Base-by-base conservation (phyloP, 30 jellyfish, hydroid and myxozoan species). In the Aurelia aurita region DNA sequence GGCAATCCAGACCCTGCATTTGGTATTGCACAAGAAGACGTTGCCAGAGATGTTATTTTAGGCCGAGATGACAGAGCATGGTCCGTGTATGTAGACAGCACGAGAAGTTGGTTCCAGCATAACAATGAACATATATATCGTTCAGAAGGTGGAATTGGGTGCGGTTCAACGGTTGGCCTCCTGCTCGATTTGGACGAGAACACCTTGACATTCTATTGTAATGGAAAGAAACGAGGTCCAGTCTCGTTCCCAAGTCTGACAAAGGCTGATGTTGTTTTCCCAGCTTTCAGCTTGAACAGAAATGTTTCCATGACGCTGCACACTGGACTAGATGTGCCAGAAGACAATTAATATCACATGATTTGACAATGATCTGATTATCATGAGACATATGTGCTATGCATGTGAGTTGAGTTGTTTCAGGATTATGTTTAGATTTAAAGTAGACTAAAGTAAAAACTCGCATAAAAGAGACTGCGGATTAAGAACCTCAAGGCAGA, bases 1-100 rank as follows among this genome's bases (percentile, higher is more conserved):
- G 99, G 99, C 11, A 93, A 93, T 64, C 99, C 99, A 27, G 99
- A 93, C 63, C 99, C 99, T 5, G 97, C 99, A 1, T 87, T 93
- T 47, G 99, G 99, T 15, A 65, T 93, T 32, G 99, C 99, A 11
- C 86, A 62, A 72, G 94, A 82, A 46, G 90, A 89, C 32, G 88
- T 91, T 29, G 65, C 91, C 12, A 93, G 89, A 77, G 99, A 93
- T 61, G 80, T 74, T 35, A 93, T 93, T 27, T 92, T 93, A 13
- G 99, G 99, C 27, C 86, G 90, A 29, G 99, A 93, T 69, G 90
- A 69, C 46, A 88, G 82, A 82, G 97, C 99, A 39, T 93, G 99
- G 99, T 87, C 99, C 14, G 96, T 88, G 34, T 93, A 93, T 62
- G 97, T 93, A 9, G 99, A 93, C 61, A 93, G 97, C 89, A 87